phyloP scores from a whole-genome alignment of 2,888 invertebrate species.

The Rotaria macrura region DNA sequence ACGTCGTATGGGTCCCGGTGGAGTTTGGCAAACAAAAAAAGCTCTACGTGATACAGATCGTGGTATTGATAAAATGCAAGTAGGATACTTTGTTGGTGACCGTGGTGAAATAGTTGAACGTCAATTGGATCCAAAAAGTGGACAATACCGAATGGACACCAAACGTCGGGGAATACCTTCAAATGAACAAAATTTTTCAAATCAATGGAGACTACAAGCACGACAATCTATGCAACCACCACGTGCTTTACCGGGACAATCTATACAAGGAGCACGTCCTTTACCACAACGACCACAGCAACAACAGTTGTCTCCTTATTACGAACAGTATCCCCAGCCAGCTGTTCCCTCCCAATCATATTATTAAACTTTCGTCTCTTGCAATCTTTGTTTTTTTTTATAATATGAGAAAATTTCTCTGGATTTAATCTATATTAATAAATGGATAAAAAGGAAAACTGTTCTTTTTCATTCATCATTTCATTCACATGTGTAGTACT shows the following conservation, averaged over 20 bases:
- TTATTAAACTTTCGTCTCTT: not conserved
- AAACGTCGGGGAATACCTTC: not conserved
- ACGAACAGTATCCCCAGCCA: not conserved
- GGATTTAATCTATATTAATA: not conserved
- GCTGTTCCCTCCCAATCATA: not conserved
- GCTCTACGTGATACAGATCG: not conserved
- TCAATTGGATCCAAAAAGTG: not conserved
- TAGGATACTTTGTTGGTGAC: not conserved
- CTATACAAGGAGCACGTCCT: not conserved
- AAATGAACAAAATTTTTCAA: not conserved
- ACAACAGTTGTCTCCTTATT: not conserved
- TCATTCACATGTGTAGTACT: not conserved
- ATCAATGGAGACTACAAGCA: not conserved
- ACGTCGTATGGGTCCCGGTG: slow-evolving; percentile 11
- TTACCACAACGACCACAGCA: not conserved
- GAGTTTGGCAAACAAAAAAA: slow-evolving; percentile 23
- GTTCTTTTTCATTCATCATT: not conserved
- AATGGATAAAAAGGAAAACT: not conserved
- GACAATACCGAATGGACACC: not conserved
- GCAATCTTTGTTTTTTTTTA: not conserved
- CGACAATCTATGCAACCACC: not conserved
- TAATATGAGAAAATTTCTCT: not conserved
- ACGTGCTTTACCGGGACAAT: not conserved
- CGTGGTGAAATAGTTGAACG: not conserved
- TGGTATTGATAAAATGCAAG: not conserved